Conservation (phyloP, 2,113 vertebrate species). For the Gadus chalcogrammus region DNA sequence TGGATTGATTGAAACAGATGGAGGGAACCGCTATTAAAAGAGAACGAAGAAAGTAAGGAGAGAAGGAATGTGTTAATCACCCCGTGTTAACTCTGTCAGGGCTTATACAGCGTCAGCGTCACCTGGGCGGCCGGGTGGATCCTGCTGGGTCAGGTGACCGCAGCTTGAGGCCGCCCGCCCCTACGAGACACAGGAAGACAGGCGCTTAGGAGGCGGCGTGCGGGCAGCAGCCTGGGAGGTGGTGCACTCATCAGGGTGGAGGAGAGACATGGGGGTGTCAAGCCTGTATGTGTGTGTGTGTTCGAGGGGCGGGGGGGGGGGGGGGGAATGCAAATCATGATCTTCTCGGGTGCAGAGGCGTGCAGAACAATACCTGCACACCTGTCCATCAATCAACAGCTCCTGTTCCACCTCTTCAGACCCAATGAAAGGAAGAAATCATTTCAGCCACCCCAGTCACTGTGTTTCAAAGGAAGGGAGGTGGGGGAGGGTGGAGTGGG, state of each 20-base stretch:
- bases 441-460: slow-evolving; percentile 50
- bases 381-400: slow-evolving; percentile 71
- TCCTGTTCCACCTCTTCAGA: slow-evolving; percentile 62
- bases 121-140: slow-evolving; percentile 30
- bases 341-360: slow-evolving; percentile 63
- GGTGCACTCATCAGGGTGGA: slow-evolving; percentile 58
- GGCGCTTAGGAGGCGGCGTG: slow-evolving; percentile 55
- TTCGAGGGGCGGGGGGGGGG: slow-evolving; percentile 9
- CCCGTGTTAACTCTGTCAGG: slow-evolving; percentile 21
- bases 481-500: slow-evolving; percentile 26
- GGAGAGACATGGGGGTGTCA: slow-evolving; percentile 45
- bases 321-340: slow-evolving; percentile 66
- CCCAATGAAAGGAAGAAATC: slow-evolving; percentile 37
- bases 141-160: slow-evolving; percentile 59
- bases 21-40: slow-evolving; percentile 25
- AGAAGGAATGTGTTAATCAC: slow-evolving; percentile 34
- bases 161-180: slow-evolving; percentile 51
- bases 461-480: slow-evolving; percentile 24
- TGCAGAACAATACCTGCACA: slow-evolving; percentile 66
- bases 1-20: too few relatives aligned
- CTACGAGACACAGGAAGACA: slow-evolving; percentile 3
- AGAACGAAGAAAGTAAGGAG: background rate
- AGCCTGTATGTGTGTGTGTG: background rate
- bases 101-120: slow-evolving; percentile 33
- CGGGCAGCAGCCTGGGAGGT: slow-evolving; percentile 53